A percentile compares a stretch with the other conserved stretches of the same genome.
Conservation (phyloP, 2,797 vertebrate species). For the Lepilemur septentrionalis region DNA sequence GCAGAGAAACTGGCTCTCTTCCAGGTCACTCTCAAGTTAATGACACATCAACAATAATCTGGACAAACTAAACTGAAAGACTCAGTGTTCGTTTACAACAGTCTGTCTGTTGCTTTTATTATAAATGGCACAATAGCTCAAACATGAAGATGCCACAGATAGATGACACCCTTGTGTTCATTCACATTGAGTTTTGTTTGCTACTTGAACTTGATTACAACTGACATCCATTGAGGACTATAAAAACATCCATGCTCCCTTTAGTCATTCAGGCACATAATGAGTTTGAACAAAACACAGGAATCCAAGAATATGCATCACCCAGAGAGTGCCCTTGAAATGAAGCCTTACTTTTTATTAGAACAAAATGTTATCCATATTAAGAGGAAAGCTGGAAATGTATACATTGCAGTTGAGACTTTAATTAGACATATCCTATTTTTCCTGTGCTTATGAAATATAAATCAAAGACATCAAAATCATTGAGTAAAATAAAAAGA, state of each 20-base stretch:
- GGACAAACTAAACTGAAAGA: constrained; percentile 52
- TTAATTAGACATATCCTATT: not conserved
- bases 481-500: not conserved
- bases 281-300: constrained; percentile 46
- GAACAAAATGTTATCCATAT: constrained; percentile 11
- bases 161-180: constrained; percentile 24
- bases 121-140: not conserved
- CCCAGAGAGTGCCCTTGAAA: constrained; percentile 43
- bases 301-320: constrained; percentile 15
- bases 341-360: constrained; percentile 9
- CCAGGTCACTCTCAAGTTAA: constrained; percentile 57
- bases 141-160: constrained; percentile 21
- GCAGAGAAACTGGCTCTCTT: constrained; percentile 39
- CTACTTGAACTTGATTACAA: constrained; percentile 52
- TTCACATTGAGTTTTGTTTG: constrained; percentile 43
- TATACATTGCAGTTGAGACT: not conserved
- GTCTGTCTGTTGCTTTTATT: constrained; percentile 25
- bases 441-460: not conserved
- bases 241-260: constrained; percentile 31
- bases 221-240: constrained; percentile 45
- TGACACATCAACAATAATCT: constrained; percentile 31
- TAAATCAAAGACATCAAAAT: constrained; percentile 48
- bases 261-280: constrained; percentile 44
- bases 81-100: not conserved
- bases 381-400: constrained; percentile 10